Conservation (phyloP, 2,888 invertebrate species). For the Agrypnus murinus region DNA sequence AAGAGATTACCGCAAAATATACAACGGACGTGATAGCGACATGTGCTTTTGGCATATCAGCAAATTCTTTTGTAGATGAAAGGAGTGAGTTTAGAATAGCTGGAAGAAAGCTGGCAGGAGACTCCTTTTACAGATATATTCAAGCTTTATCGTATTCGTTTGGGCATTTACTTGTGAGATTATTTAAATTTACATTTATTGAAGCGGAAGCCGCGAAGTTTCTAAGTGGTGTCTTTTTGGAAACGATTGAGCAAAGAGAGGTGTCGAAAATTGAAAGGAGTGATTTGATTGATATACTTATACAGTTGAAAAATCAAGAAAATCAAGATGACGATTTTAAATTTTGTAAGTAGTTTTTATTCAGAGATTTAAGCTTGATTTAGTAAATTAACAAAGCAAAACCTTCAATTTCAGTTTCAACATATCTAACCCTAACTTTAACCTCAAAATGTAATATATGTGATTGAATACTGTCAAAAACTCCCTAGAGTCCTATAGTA, state of each 20-base stretch:
- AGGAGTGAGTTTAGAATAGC: conserved; percentile 67
- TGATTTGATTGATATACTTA: conserved; percentile 71
- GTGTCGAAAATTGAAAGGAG: conserved; percentile 63
- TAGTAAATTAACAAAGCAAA: no score
- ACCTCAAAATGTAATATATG: no score
- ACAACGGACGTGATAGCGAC: conserved; percentile 71
- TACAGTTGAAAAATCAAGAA: conserved; percentile 62
- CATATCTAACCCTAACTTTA: no score
- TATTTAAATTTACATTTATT: conserved; percentile 60
- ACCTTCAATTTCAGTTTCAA: no score
- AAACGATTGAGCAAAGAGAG: conserved; percentile 64
- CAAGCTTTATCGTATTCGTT: conserved; percentile 62
- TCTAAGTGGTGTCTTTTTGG: conserved; percentile 64
- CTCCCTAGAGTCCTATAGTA: no score
- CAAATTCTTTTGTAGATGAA: conserved; percentile 66
- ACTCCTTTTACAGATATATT: conserved; percentile 57
- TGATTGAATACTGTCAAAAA: no score
- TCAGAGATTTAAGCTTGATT: not conserved
- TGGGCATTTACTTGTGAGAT: conserved; percentile 55
- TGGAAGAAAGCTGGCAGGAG: conserved; percentile 63
- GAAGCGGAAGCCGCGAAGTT: conserved; percentile 59
- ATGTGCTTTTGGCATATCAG: conserved; percentile 70
- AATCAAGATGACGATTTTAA: conserved; percentile 53
- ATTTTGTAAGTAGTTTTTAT: conserved; percentile 53
- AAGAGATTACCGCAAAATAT: conserved; percentile 67